These are phyloP conservation scores for Zaprionus taronus DNA, from an alignment of 1,140 invertebrate genomes.

Conservation along the genomic window DNA sequence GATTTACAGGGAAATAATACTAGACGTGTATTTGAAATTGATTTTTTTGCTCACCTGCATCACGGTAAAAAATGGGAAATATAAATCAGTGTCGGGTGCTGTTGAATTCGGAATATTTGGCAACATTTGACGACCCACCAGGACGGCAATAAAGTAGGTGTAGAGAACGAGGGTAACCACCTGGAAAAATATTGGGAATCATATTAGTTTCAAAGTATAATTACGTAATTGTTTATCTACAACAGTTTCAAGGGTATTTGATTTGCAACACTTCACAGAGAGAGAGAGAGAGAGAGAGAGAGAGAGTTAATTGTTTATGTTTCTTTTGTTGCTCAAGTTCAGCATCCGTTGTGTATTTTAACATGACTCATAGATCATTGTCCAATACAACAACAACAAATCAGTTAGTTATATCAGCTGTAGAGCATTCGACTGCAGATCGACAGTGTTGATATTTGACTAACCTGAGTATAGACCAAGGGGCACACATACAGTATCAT, in stretches of 20 bases:
- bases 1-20: conserved; percentile 60
- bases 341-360: conserved; percentile 22
- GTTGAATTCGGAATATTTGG: conserved; percentile 85
- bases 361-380: conserved; percentile 15
- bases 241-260: conserved; percentile 14
- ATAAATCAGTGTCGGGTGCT: conserved; percentile 90
- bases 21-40: conserved; percentile 56
- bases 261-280: background rate
- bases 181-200: conserved; percentile 86
- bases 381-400: background rate
- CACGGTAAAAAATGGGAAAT: conserved; percentile 96
- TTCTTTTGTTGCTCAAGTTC: conserved; percentile 2
- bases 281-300: background rate
- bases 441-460: conserved; percentile 87
- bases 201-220: conserved; percentile 3
- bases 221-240: background rate
- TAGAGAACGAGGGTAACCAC: conserved; percentile 96
- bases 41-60: conserved; percentile 88
- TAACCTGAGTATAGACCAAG: conserved; percentile 99
- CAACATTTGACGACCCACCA: conserved; percentile 93
- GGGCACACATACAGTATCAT: conserved; percentile 98
- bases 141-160: conserved; percentile 95
- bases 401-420: conserved; percentile 87
- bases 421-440: conserved; percentile 97
- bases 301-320: conserved; percentile 4